Evolutionary conservation across 2,113 vertebrate genomes (phyloP).

Genomic region (Ameiurus melas): DNA sequence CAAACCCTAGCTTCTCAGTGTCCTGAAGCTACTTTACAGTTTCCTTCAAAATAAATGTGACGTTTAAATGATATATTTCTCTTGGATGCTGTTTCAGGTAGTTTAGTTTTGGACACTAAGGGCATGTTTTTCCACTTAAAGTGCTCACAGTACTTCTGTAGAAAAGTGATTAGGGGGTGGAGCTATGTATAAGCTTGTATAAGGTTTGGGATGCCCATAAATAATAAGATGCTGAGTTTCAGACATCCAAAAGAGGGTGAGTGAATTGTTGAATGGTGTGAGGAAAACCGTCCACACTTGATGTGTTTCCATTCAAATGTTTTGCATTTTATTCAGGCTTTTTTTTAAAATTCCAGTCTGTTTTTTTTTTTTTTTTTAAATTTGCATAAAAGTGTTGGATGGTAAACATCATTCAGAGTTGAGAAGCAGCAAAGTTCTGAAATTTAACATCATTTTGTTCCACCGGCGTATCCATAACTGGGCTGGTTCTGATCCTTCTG

Average conservation of each 20-base stretch:
- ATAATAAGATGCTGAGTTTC: neutral
- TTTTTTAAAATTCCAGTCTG: neutral
- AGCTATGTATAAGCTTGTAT: neutral
- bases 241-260: neutral
- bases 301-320: neutral
- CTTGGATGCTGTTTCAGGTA: neutral
- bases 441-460: neutral
- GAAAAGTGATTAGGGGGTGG: neutral
- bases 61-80: slow-evolving; percentile 1
- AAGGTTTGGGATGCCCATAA: neutral
- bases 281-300: neutral
- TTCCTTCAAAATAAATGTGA: neutral
- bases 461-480: neutral
- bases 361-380: too few relatives aligned
- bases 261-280: neutral
- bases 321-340: neutral
- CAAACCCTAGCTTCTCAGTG: slow-evolving; percentile 28
- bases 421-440: neutral
- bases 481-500: neutral
- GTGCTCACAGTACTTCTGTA: neutral
- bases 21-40: slow-evolving; percentile 6
- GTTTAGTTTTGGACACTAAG: neutral
- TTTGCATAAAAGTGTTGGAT: neutral
- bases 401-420: neutral
- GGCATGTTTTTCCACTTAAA: neutral